Percentiles rank a stretch among this genome's conserved stretches.
Evolutionary conservation across 1,140 invertebrate species (phyloP).

Genomic region (Drosophila biarmipes): DNA sequence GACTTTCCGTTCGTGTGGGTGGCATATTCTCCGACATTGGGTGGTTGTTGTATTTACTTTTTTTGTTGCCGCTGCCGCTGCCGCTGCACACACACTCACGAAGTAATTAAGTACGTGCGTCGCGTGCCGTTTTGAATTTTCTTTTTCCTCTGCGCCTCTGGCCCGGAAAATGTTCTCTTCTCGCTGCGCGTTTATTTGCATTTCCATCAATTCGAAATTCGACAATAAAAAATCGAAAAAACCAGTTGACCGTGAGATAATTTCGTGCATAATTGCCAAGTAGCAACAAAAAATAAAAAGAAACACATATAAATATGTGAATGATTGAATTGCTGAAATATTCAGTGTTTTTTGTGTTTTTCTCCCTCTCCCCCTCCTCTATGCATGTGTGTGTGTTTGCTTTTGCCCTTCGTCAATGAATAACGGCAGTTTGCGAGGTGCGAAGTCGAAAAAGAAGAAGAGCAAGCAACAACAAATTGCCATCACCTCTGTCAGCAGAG

Average conservation of each 20-base stretch:
- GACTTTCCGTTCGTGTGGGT: constrained; percentile 30
- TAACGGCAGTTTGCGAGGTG: constrained; percentile 48
- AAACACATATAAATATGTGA: constrained; percentile 13
- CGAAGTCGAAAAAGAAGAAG: constrained; percentile 43
- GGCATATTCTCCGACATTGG: constrained; percentile 37
- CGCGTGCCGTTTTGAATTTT: constrained; percentile 47
- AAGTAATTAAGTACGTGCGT: constrained; percentile 51
- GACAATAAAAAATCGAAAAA: constrained; percentile 6
- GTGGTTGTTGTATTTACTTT: background rate
- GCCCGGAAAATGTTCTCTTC: constrained; percentile 34
- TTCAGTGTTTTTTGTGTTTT: constrained; percentile 2
- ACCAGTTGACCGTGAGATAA: constrained; percentile 51
- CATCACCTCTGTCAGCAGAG: constrained; percentile 40
- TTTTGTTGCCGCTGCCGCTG: background rate
- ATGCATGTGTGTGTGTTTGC: background rate
- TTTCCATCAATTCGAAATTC: constrained; percentile 21
- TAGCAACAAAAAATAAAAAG: constrained; percentile 7
- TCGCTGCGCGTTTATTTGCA: constrained; percentile 28
- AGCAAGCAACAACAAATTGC: constrained; percentile 44
- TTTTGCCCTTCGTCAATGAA: constrained; percentile 43
- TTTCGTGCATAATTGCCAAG: constrained; percentile 29
- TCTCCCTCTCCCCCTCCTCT: background rate
- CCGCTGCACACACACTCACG: constrained; percentile 10
- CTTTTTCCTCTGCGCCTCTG: constrained; percentile 18
- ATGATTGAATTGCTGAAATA: constrained; percentile 43